A percentile compares a stretch with the other conserved stretches of the same genome.
Evolutionary conservation across 2,888 invertebrate species (phyloP).

Genomic region (Mimachlamys varia): DNA sequence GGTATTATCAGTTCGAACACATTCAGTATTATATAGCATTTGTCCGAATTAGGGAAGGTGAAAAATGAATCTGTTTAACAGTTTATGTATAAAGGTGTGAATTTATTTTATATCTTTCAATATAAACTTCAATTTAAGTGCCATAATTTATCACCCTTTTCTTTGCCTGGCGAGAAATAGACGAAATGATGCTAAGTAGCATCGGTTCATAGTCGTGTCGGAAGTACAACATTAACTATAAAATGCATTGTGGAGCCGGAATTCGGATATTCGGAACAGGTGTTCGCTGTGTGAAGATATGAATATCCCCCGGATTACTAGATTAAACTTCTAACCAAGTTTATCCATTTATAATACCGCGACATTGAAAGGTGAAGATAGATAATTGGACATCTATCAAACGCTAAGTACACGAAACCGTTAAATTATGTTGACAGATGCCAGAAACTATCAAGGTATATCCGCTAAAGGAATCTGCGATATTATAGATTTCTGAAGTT

Average conservation of each 20-base stretch:
- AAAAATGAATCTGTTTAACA: neutral
- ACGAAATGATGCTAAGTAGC: neutral
- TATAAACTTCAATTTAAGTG: neutral
- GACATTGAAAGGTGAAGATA: constrained; percentile 20
- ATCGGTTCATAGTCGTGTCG: neutral
- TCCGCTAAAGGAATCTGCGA: neutral
- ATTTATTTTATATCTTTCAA: neutral
- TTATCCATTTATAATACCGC: constrained; percentile 1
- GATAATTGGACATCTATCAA: constrained; percentile 16
- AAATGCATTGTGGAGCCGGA: neutral
- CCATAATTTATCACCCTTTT: neutral
- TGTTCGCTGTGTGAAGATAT: constrained; percentile 6
- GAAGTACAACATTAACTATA: constrained; percentile 8
- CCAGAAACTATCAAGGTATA: neutral
- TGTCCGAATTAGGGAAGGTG: neutral
- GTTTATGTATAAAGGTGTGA: neutral
- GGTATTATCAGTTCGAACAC: neutral
- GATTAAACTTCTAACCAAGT: constrained; percentile 28
- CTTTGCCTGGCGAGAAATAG: neutral
- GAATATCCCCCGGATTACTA: neutral
- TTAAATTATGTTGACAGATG: neutral
- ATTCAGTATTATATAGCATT: neutral
- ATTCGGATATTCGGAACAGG: constrained; percentile 20
- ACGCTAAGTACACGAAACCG: constrained; percentile 11
- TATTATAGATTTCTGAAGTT: neutral